These are phyloP conservation scores for Mionectes olivaceus DNA, from an alignment of 2,797 vertebrate genomes.

Conservation along the genomic window DNA sequence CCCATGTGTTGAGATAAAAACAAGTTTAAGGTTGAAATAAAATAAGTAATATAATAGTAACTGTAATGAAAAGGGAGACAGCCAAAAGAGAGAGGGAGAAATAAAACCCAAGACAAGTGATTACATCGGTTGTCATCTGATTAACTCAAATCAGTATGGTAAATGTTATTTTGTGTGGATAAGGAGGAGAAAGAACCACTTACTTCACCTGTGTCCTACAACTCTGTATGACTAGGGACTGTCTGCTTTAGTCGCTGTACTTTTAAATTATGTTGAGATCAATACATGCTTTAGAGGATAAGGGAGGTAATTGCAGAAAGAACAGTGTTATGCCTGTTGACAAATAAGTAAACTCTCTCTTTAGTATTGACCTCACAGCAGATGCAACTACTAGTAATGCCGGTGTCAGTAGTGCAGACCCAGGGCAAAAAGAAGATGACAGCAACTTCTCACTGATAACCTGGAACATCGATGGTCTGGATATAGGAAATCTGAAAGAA, in stretches of 20 bases:
- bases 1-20: background rate
- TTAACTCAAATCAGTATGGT: background rate
- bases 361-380: slow-evolving; percentile 89
- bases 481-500: slow-evolving; percentile 83
- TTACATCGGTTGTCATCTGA: rapidly evolving
- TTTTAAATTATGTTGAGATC: background rate
- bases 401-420: background rate
- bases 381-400: slow-evolving; percentile 72
- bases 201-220: background rate
- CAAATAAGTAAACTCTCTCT: background rate
- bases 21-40: background rate
- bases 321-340: background rate
- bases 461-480: slow-evolving; percentile 96
- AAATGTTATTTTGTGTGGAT: background rate
- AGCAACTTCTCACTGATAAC: slow-evolving; percentile 86
- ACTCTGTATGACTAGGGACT: background rate
- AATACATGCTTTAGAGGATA: background rate
- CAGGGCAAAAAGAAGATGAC: slow-evolving; percentile 75
- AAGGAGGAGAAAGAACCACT: background rate
- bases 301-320: background rate
- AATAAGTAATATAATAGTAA: background rate
- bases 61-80: background rate
- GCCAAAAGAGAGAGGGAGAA: background rate
- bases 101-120: background rate
- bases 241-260: rapidly evolving